A percentile compares a stretch with the other conserved stretches of the same genome.
phyloP scores from a whole-genome alignment of 2,888 invertebrate species.

The Agrotis clavis region DNA sequence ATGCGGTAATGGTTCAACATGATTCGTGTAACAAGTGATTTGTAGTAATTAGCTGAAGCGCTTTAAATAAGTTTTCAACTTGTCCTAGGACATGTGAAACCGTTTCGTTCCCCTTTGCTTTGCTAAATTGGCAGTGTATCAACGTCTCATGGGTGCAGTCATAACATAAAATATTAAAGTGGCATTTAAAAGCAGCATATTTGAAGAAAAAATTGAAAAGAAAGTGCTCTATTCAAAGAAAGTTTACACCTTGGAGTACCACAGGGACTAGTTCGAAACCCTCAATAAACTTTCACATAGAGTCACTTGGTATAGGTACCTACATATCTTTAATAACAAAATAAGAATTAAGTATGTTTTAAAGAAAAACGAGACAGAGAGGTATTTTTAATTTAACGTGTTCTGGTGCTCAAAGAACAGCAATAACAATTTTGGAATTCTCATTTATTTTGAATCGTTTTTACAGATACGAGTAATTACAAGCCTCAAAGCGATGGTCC shows the following conservation, averaged over 20 bases:
- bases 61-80: neutral
- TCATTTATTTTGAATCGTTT: neutral
- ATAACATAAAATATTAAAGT: neutral
- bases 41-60: neutral
- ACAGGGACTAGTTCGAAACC: constrained; percentile 7
- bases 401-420: neutral
- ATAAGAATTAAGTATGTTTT: too few relatives aligned
- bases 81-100: constrained; percentile 7
- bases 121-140: neutral
- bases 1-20: neutral
- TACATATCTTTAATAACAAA: neutral
- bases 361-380: too few relatives aligned
- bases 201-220: neutral
- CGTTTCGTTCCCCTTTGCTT: neutral
- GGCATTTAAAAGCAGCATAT: neutral
- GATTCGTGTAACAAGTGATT: too few relatives aligned
- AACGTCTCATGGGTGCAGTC: neutral
- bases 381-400: neutral
- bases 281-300: too few relatives aligned
- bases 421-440: neutral
- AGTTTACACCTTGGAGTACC: neutral
- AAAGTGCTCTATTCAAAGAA: neutral
- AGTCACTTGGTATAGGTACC: neutral
- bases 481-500: neutral
- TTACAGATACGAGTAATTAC: neutral